Percentiles rank a stretch among this genome's conserved stretches.
These are phyloP conservation scores for Chionodraco myersi DNA, from an alignment of 2,113 vertebrate genomes.

Conservation along the genomic window DNA sequence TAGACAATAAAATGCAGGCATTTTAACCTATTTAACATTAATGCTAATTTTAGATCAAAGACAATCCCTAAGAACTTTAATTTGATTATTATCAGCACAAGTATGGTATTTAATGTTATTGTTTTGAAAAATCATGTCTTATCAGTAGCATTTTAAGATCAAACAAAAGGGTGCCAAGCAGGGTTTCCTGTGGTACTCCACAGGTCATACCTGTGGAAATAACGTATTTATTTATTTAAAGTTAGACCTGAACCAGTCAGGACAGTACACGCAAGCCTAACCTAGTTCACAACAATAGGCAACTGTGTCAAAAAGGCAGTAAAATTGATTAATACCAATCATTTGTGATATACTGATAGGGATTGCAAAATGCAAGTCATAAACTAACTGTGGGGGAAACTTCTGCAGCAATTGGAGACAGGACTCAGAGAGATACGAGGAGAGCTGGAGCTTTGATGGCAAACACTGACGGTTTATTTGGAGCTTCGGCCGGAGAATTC, in stretches of 20 bases:
- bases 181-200: constrained; percentile 1
- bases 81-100: background rate
- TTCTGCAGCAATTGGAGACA: no score
- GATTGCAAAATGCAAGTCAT: background rate
- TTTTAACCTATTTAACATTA: background rate
- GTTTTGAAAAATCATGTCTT: background rate
- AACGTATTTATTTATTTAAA: background rate
- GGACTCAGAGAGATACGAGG: no score
- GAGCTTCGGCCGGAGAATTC: no score
- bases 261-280: background rate
- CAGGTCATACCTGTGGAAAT: background rate
- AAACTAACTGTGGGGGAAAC: background rate
- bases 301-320: background rate
- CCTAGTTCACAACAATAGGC: background rate
- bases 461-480: no score
- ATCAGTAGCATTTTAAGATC: background rate
- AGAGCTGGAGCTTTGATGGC: no score
- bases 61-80: background rate
- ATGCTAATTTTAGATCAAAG: background rate
- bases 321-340: background rate
- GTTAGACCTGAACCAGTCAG: background rate
- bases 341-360: background rate
- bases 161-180: background rate
- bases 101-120: background rate
- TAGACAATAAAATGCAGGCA: no score